phyloP scores from a whole-genome alignment of 1,140 invertebrate genomes.

The Campoletis sonorensis region DNA sequence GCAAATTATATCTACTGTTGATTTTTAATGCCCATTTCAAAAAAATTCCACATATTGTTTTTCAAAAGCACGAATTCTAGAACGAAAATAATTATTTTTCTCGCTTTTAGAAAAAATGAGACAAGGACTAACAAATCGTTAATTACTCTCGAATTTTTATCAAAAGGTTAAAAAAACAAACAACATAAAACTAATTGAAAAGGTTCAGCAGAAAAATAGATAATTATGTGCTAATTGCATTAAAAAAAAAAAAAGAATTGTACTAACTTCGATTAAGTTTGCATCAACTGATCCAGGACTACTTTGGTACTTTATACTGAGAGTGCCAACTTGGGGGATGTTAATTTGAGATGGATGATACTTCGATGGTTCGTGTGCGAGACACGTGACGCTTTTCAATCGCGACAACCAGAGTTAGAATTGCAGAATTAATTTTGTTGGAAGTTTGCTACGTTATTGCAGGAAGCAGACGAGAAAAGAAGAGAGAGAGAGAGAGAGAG shows the following conservation, averaged over 20 bases:
- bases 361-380: slow-evolving; percentile 11
- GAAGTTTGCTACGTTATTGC: slow-evolving; percentile 53
- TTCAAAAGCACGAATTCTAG: too few species aligned
- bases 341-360: slow-evolving; percentile 30
- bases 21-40: too few species aligned
- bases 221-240: neutral
- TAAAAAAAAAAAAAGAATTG: neutral
- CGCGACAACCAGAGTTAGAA: slow-evolving; percentile 56
- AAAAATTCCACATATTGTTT: too few species aligned
- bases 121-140: too few species aligned
- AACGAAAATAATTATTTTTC: too few species aligned
- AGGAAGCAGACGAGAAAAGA: neutral
- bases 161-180: too few species aligned
- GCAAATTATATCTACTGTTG: too few species aligned
- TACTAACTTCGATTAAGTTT: neutral
- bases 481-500: neutral
- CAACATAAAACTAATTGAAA: too few species aligned
- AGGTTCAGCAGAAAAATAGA: too few species aligned
- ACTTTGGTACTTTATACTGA: neutral
- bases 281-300: neutral
- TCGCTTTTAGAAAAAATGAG: too few species aligned
- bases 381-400: slow-evolving; percentile 25
- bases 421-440: slow-evolving; percentile 65
- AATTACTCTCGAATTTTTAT: too few species aligned
- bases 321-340: neutral